Evolutionary conservation across 2,797 vertebrate genomes (phyloP).

Genomic region (Manis crassicaudata): DNA sequence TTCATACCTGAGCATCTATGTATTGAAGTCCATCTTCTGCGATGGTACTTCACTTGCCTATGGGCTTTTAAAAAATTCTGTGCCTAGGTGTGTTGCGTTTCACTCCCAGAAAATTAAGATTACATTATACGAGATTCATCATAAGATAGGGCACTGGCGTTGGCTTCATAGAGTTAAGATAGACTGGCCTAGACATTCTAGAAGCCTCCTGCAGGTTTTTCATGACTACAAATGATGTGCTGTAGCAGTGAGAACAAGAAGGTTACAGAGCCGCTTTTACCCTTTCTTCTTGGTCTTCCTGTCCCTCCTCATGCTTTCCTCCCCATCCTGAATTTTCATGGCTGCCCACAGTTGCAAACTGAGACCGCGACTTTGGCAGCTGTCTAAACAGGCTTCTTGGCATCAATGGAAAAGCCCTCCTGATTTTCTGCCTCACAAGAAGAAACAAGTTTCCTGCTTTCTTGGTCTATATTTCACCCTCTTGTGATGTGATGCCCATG

Average conservation of each 20-base stretch:
- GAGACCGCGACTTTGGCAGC: neutral
- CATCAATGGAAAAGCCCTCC: neutral
- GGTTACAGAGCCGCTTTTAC: neutral
- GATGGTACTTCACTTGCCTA: neutral
- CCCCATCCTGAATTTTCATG: neutral
- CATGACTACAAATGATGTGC: neutral
- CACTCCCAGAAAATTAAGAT: neutral
- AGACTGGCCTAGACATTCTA: neutral
- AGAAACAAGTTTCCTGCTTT: neutral
- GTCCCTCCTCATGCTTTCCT: neutral
- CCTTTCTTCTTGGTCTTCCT: neutral
- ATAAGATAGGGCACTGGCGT: neutral
- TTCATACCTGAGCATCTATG: neutral
- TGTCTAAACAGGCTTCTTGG: neutral
- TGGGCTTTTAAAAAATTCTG: neutral
- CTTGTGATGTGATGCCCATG: neutral
- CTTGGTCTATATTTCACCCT: neutral
- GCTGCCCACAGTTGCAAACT: neutral
- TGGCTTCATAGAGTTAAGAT: neutral
- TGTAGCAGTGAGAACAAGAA: neutral
- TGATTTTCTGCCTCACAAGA: neutral
- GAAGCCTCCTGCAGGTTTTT: neutral
- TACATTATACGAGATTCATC: neutral
- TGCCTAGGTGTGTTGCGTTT: neutral
- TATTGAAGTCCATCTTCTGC: neutral